Percentiles rank a stretch among this genome's conserved stretches.
Conservation (phyloP, 2,797 vertebrate genomes). For the Arrhamphus sclerolepis region DNA sequence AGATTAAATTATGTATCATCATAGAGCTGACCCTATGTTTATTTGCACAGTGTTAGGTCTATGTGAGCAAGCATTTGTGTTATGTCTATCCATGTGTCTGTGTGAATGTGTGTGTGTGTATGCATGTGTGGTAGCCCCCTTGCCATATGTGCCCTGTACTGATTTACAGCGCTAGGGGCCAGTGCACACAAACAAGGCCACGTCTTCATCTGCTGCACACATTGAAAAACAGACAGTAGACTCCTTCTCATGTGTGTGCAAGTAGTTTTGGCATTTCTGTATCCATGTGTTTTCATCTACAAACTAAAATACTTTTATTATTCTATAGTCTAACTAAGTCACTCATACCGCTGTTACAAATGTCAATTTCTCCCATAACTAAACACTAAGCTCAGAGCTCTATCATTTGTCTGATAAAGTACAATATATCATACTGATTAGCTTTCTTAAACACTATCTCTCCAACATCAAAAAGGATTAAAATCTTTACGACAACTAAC, state of each 20-base stretch:
- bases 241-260: slow-evolving; percentile 16
- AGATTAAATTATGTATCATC: slow-evolving; percentile 42
- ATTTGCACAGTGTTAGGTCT: slow-evolving; percentile 50
- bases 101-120: slow-evolving; percentile 27
- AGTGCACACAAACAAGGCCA: slow-evolving; percentile 72
- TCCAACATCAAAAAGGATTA: too few species aligned
- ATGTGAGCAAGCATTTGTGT: slow-evolving; percentile 48
- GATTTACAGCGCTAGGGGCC: slow-evolving; percentile 74
- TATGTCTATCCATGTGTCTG: slow-evolving; percentile 43
- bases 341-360: slow-evolving; percentile 40
- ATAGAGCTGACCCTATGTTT: slow-evolving; percentile 42
- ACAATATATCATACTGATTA: too few species aligned
- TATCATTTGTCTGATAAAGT: too few species aligned
- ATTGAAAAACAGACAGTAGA: slow-evolving; percentile 53
- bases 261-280: slow-evolving; percentile 8
- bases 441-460: too few species aligned
- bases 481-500: too few species aligned
- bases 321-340: neutral
- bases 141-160: slow-evolving; percentile 71
- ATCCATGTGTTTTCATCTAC: slow-evolving; percentile 9
- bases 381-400: slow-evolving; percentile 13
- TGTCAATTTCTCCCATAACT: slow-evolving; percentile 43
- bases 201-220: slow-evolving; percentile 74
- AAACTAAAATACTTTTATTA: slow-evolving; percentile 19
- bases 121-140: slow-evolving; percentile 40